These are phyloP conservation scores for Drosophila sp. DNA, from an alignment of 1,140 invertebrate genomes.

Conservation along the genomic window DNA sequence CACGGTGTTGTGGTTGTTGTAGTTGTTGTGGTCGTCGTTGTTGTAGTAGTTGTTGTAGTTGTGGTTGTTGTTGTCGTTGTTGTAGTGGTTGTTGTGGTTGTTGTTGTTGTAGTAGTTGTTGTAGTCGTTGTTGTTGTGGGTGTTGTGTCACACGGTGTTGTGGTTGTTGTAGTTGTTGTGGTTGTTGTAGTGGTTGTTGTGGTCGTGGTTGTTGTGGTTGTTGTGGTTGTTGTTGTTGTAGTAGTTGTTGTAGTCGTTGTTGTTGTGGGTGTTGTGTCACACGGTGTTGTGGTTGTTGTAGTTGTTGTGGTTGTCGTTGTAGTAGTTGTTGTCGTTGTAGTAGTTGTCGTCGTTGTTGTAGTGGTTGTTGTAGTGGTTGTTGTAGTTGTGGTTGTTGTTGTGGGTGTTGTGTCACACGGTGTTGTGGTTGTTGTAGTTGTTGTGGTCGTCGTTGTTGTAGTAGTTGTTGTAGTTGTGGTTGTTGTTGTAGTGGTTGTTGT, in stretches of 20 bases:
- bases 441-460: conserved; percentile 7
- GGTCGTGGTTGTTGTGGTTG: conserved; percentile 32
- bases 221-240: conserved; percentile 18
- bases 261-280: conserved; percentile 1
- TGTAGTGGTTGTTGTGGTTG: conserved; percentile 18
- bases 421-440: conserved; percentile 6
- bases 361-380: conserved; percentile 22
- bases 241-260: conserved; percentile 15
- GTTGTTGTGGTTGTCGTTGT: conserved; percentile 20
- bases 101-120: conserved; percentile 9
- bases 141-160: conserved; percentile 12
- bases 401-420: conserved; percentile 2
- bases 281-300: conserved; percentile 9
- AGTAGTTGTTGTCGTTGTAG: conserved; percentile 6
- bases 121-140: background rate
- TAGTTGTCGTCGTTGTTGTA: conserved; percentile 12
- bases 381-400: conserved; percentile 15
- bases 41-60: conserved; percentile 15
- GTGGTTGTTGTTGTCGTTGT: conserved; percentile 25
- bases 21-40: conserved; percentile 3
- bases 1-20: conserved; percentile 18
- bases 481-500: conserved; percentile 18
- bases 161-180: conserved; percentile 10
- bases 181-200: background rate
- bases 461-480: conserved; percentile 19